Evolutionary conservation across 2,888 invertebrate species (phyloP), one percentile per base, ranked within the genome.

Genomic region (Xylocampa areola): DNA sequence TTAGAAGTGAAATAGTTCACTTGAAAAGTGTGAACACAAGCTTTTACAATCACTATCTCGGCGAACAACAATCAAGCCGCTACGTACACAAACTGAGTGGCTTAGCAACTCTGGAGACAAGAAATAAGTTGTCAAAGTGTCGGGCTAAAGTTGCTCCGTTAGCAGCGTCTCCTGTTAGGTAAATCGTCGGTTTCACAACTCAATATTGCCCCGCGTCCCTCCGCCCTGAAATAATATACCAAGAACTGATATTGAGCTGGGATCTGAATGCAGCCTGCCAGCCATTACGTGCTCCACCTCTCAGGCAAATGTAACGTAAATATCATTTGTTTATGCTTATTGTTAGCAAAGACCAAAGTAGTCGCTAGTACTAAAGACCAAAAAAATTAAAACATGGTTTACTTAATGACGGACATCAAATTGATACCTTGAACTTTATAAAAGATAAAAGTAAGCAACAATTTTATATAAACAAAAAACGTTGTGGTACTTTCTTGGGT

Each of bases 51-150:
- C 74, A 79, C 80, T 84, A 77, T 82, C 76, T 68, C 59, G 47
- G 57, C 47, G 71, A 80, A 78, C 80, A 84, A 88, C 87, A 90
- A 91, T 90, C 89, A 86, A 82, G 82, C 79, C 83, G 64, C 84
- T 85, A 77, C 81, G 78, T 86, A 89, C 84, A 90, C 85, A 89
- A 90, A 88, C 86, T 77, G 86, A 86, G 86, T 88, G 85, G 87
- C 89, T 91, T 87, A 87, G 85, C 77, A 88, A 90, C 87, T 88
- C 86, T 77, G 79, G 76, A 87, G 87, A 91, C 92, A 91, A 92
- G 93, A 92, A 93, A 92, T 92, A 92, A 93, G 92, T 92, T 93
- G 92, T 92, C 92, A 91, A 92, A 93, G 91, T 91, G 91, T 91
- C 91, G 81, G 83, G 88, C 82, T 85, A 84, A 92, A 92, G 91